These are phyloP conservation scores for Tinamus guttatus DNA, from an alignment of 2,113 vertebrate species.

Conservation along the genomic window DNA sequence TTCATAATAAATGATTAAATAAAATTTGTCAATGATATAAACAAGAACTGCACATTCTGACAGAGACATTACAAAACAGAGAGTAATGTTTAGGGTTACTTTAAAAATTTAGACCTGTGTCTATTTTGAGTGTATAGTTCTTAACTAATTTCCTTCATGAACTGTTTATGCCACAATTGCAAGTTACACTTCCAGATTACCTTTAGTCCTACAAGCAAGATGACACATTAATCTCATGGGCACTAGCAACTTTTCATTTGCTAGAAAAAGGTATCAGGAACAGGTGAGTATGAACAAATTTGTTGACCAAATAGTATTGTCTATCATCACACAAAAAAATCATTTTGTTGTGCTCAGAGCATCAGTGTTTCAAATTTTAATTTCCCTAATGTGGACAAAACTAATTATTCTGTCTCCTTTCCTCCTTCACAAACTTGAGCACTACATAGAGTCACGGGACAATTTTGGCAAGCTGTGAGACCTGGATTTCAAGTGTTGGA, in stretches of 20 bases:
- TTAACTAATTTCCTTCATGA: neutral
- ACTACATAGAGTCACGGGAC: neutral
- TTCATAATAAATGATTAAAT: neutral
- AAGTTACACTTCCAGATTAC: neutral
- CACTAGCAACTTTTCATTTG: neutral
- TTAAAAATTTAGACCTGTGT: neutral
- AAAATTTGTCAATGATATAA: neutral
- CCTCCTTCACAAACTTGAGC: neutral
- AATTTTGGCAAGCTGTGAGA: neutral
- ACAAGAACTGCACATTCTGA: neutral
- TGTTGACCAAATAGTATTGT: neutral
- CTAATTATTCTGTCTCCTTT: neutral
- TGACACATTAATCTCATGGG: neutral
- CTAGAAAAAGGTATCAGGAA: neutral
- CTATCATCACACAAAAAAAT: neutral
- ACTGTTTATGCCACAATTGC: neutral
- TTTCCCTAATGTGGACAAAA: neutral
- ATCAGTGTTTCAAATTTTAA: neutral
- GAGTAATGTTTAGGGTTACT: neutral
- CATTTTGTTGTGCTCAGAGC: neutral
- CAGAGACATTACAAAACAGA: neutral
- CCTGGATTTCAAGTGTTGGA: neutral
- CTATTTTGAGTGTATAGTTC: neutral
- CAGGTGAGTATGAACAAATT: neutral
- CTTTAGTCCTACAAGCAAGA: too few relatives aligned